Evolutionary conservation across 2,888 invertebrate species (phyloP), one percentile per base, ranked within the genome.

Genomic region (Tubulanus polymorphus): DNA sequence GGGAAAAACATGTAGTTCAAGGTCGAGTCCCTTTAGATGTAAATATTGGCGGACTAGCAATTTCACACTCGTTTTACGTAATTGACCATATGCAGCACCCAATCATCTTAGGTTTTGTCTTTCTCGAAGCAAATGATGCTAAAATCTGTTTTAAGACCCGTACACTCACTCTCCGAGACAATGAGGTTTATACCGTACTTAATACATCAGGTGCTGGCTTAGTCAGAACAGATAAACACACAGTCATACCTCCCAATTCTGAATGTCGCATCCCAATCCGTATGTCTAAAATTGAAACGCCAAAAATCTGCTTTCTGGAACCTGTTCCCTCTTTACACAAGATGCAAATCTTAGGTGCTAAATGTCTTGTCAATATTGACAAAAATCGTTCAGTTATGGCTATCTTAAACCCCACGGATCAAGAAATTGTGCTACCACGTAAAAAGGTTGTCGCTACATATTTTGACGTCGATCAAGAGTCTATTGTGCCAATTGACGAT

Each of bases 81-180:
- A 20, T 50, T 12, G 51, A 45, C 5, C 18, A 15, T 15, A 20
- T 51, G 27, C 37, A 18, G 6, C 25, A 27, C 25, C 3, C 6
- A 3, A 18, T 51, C 27, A 51, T 45, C 8, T 25, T 51, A 8
- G 51, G 51, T 3, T 26, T 51, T 6, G 51, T 37, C 28, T 51
- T 51, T 27, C 37, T 51, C 23, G 37, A 45, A 20, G 12, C 20
- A 12, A 50, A 50, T 20, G 5, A 32, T 8, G 50, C 26, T 15
- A 37, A 12, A 6, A 6, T 50, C 18, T n/a, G 41, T 29, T 18
- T 51, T 26, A 23, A 41, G 10, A 37, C 8, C 20, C 15, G 41
- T 12, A 51, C 41, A 18, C 25, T 51, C 3, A 27, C 51, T 8
- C 6, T 51, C 5, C 20, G 26, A 10, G 37, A 51, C 29, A 29